Evolutionary conservation across 2,888 invertebrate genomes (phyloP).

Genomic region (Gastrophysa polygoni): DNA sequence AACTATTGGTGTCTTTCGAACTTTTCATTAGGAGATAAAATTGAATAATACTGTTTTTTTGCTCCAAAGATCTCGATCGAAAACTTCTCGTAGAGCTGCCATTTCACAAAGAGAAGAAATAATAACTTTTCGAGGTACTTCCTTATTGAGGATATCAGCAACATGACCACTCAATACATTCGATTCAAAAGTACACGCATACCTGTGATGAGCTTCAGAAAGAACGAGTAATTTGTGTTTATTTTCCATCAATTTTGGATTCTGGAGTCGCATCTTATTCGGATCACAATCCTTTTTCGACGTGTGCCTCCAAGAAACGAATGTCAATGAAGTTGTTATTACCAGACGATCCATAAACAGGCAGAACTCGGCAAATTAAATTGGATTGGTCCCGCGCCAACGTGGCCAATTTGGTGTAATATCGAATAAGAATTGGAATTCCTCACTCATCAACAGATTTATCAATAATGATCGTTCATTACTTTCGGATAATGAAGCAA

Average conservation of each 20-base stretch:
- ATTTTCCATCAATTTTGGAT: background rate
- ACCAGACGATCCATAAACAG: conserved; percentile 40
- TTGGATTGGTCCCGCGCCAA: conserved; percentile 35
- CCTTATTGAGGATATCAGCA: background rate
- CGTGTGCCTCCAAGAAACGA: conserved; percentile 2
- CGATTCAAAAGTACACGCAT: background rate
- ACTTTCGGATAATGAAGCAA: no score
- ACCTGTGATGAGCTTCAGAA: background rate
- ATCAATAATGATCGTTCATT: no score
- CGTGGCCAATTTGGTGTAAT: conserved; percentile 36
- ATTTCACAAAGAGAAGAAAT: no score
- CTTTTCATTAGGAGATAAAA: no score
- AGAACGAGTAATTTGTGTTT: background rate
- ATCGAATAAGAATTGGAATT: conserved; percentile 19
- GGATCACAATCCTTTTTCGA: background rate
- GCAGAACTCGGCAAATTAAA: conserved; percentile 39
- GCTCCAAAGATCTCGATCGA: no score
- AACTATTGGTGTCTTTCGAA: no score
- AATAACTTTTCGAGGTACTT: no score
- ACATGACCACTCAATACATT: background rate
- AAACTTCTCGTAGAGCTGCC: no score
- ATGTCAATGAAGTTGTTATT: conserved; percentile 35
- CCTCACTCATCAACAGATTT: no score
- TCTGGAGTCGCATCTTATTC: background rate
- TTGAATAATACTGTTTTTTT: no score